A percentile compares a stretch with the other conserved stretches of the same genome.
Conservation (phyloP, 2,888 invertebrate genomes). For the Chrysina gloriosa region DNA sequence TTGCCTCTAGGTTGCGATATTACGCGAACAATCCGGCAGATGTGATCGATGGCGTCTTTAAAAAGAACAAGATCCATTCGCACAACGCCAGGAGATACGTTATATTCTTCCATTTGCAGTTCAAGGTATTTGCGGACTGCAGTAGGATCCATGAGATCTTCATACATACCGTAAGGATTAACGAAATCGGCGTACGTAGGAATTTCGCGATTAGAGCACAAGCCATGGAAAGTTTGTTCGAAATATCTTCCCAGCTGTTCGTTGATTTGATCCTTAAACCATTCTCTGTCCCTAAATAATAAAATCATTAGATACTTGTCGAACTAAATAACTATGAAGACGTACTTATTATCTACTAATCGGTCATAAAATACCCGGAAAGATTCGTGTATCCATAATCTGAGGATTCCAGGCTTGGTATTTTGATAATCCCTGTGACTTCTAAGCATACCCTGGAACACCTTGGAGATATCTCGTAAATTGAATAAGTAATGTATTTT, state of each 20-base stretch:
- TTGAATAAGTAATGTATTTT: constrained; percentile 94
- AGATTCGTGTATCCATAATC: constrained; percentile 89
- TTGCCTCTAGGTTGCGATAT: constrained; percentile 87
- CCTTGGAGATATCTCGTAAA: constrained; percentile 87
- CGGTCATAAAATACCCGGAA: constrained; percentile 88
- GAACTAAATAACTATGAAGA: background rate
- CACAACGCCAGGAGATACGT: constrained; percentile 80
- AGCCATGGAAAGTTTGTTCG: constrained; percentile 81
- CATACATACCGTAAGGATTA: constrained; percentile 81
- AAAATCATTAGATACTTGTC: background rate
- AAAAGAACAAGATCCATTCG: constrained; percentile 87
- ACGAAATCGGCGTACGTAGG: constrained; percentile 85
- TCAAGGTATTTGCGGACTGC: constrained; percentile 70
- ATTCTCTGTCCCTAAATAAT: constrained; percentile 76
- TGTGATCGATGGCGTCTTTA: constrained; percentile 87
- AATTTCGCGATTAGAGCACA: constrained; percentile 78
- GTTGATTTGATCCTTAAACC: constrained; percentile 78
- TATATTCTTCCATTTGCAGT: constrained; percentile 79
- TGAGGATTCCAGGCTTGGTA: constrained; percentile 75
- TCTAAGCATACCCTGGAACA: constrained; percentile 84
- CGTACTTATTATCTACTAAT: constrained; percentile 80
- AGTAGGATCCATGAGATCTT: constrained; percentile 77
- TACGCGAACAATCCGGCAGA: constrained; percentile 84
- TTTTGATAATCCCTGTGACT: constrained; percentile 83
- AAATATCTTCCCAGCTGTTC: constrained; percentile 83